Base-by-base conservation (phyloP, 2,888 invertebrate species). In the Melanargia galathea region DNA sequence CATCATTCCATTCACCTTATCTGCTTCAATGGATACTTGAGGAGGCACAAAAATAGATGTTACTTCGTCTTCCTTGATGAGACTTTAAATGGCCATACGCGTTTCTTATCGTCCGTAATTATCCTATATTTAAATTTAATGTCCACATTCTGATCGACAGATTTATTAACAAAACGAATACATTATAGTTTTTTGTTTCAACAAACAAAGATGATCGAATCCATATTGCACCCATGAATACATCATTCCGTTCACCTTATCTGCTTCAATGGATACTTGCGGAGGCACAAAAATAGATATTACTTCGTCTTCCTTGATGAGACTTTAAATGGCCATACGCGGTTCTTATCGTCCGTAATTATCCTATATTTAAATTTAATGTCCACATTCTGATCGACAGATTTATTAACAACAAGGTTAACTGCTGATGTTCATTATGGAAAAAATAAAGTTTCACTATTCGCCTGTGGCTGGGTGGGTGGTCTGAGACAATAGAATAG, bases 201-300 rank as follows among this genome's bases (percentile, higher is more conserved):
- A 55, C 52, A 51, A 63, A 62, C 62, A 58, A 65, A 60, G 55
- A 60, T 63, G 59, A 64, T 66, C 45, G 40, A 51, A 20, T 26
- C 60, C 67, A 69, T 62, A 62, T 64, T 57, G 62, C 46, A 40
- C 60, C 59, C 61, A 60, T 64, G 55, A 61, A 62, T 60, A 65
- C 18, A 64, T 49, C 26, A 69, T 63, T 63, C 59, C 66, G 60
- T 69, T 68, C 66, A 68, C 62, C 66, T 70, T 69, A 69, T 70
- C 64, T 68, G 62, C 16, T 63, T 57, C 64, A 58, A 22, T 20
- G 35, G 35, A 20, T 52, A 64, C 64, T 64, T 66, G 66, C 70
- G 63, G 65, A 70, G 65, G 54, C 11, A 43, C 54, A 24, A 48
- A 57, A 60, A 62, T 62, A 65, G 59, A 49, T 16, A 45, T 20